Base-by-base conservation (phyloP, 2,113 vertebrate species). In the Setophaga kirtlandii region DNA sequence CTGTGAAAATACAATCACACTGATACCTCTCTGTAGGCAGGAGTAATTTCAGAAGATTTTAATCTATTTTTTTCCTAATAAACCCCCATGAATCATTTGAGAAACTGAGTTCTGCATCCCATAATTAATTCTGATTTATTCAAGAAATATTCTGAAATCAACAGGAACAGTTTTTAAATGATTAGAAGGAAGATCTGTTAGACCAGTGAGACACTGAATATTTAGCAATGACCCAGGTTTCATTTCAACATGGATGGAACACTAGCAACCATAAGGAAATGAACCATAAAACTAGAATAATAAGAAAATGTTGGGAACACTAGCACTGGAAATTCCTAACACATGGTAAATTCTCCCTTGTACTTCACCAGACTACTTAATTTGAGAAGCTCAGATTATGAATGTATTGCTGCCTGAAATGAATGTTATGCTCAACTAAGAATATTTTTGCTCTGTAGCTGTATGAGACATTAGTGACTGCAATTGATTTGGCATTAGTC, bases 401-500 rank as follows among this genome's bases (percentile, higher is more conserved):
- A 70, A 46, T n/a, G 68, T 82, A 47, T 70, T 78, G 73, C 76
- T 95, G 56, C 49, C 75, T 69, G 37, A 53, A 92, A 63, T 37
- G 15, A 87, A 64, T 30, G 9, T 19, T 63, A 49, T 12, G 6
- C 35, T 87, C 74, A 81, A 50, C 41, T 89, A 49, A 19, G 80
- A 77, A 74, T 83, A 89, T 68, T 94, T 77, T 75, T 89, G 41
- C 68, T 91, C 33, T 80, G 8, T 30, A 60, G 17, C 41, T 77
- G 46, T 52, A 81, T 65, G 67, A 85, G 79, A 83, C 73, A 87
- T 93, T 59, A 92, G 58, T 58, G 47, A 11, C 70, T 89, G 33
- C 64, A 94, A 94, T 68, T 95, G 91, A 92, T 93, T 91, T 89
- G 80, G 52, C 58, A 67, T 95, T 96, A 76, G 64, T 90, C 50